Conservation (phyloP, 2,113 vertebrate species). For the Prinia subflava region DNA sequence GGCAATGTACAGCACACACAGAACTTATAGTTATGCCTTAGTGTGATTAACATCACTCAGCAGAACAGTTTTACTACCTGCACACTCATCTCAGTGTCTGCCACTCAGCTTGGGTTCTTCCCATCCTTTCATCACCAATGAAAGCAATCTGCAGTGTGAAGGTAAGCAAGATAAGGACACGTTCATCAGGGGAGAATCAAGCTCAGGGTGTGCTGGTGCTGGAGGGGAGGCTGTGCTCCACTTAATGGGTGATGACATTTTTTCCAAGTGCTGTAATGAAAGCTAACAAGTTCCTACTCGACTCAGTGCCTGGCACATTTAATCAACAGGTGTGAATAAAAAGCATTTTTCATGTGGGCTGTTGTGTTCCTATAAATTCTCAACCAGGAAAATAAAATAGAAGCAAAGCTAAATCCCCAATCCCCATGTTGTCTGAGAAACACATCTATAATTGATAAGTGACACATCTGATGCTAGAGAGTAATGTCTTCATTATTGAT, state of each 20-base stretch:
- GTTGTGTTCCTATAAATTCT: background rate
- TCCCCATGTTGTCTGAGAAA: background rate
- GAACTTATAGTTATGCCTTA: background rate
- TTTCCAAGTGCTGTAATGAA: conserved; percentile 5
- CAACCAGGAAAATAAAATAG: background rate
- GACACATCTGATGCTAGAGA: background rate
- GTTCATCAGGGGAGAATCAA: background rate
- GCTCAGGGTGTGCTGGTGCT: background rate
- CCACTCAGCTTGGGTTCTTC: background rate
- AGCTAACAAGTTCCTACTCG: background rate
- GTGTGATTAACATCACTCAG: background rate
- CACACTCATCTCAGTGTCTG: background rate
- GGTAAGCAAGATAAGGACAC: background rate
- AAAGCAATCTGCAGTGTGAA: background rate
- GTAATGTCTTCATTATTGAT: background rate
- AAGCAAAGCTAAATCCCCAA: background rate
- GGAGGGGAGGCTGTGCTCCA: background rate
- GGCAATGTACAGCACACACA: background rate
- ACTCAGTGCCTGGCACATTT: background rate
- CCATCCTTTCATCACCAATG: background rate
- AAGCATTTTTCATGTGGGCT: background rate
- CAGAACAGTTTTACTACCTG: background rate
- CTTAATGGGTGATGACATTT: background rate
- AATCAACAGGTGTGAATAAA: background rate
- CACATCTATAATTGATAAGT: background rate